Conservation (phyloP, 30 jellyfish, hydroid and myxozoan genomes). For the Turritopsis dohrnii region DNA sequence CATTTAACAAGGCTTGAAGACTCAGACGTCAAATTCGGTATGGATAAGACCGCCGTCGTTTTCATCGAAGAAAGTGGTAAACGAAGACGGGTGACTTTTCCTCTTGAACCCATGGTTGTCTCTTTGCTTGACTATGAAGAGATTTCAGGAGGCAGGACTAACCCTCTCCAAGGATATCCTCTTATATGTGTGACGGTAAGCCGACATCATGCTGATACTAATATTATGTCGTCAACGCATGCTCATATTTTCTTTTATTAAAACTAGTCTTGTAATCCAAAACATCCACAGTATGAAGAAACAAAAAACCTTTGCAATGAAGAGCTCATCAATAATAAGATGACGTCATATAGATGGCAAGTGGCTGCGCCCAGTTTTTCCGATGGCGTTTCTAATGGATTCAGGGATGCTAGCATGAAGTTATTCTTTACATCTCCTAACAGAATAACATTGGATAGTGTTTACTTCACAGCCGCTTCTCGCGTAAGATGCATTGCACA, state of each 20-base stretch:
- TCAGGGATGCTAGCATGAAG: conserved; percentile 56
- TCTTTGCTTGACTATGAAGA: conserved; percentile 80
- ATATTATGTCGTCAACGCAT: not conserved
- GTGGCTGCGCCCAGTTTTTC: conserved; percentile 61
- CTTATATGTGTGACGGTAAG: conserved; percentile 96
- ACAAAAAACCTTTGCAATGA: conserved; percentile 77
- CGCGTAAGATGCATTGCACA: conserved; percentile 92
- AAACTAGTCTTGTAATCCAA: conserved; percentile 81
- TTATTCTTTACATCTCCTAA: conserved; percentile 61
- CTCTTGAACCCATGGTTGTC: conserved; percentile 79
- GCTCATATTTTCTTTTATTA: not conserved
- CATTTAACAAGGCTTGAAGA: conserved; percentile 46
- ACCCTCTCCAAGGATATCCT: conserved; percentile 91
- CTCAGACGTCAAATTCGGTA: conserved; percentile 53
- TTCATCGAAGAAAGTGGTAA: conserved; percentile 79
- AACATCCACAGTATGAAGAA: conserved; percentile 61
- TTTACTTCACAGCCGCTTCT: conserved; percentile 83
- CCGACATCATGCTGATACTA: not conserved
- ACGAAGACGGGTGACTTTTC: conserved; percentile 86
- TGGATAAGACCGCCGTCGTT: conserved; percentile 50
- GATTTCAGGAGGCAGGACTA: conserved; percentile 34
- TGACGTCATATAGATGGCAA: conserved; percentile 88
- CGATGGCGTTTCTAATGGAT: conserved; percentile 56
- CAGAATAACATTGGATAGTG: conserved; percentile 79
- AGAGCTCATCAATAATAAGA: conserved; percentile 56